Conservation (phyloP, 2,113 vertebrate species). For the Excalfactoria chinensis region DNA sequence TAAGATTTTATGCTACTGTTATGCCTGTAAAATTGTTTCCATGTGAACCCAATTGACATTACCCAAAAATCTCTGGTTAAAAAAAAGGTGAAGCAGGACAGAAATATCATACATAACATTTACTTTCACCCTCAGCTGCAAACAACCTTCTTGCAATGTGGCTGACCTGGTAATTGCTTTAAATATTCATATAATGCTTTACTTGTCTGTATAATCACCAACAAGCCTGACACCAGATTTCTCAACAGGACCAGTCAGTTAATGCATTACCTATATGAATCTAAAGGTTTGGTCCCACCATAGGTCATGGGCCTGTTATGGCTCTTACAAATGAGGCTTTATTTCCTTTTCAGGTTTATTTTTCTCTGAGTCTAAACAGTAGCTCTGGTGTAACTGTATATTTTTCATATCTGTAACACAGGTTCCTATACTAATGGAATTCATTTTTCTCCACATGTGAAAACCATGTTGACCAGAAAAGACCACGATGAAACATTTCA, state of each 20-base stretch:
- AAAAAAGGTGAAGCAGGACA: not conserved
- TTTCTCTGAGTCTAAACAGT: not conserved
- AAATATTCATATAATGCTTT: not conserved
- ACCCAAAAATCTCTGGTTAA: slow-evolving; percentile 27
- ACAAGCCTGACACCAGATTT: not conserved
- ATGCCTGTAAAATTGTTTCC: slow-evolving; percentile 23
- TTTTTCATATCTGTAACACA: not conserved
- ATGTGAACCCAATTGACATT: slow-evolving; percentile 9
- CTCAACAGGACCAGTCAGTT: not conserved
- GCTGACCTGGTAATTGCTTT: not conserved
- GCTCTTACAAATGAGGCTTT: not conserved
- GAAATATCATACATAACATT: not conserved
- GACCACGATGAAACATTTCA: not conserved
- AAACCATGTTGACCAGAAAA: not conserved
- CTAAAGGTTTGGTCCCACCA: not conserved
- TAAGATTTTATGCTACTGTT: slow-evolving; percentile 17
- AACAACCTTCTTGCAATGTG: not conserved
- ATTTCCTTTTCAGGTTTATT: not conserved
- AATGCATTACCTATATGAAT: not conserved
- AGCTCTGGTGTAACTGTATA: not conserved
- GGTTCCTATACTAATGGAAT: not conserved
- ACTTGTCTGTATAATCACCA: slow-evolving; percentile 17
- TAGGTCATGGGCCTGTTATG: not conserved
- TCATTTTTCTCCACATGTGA: not conserved
- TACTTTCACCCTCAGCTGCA: not conserved